phyloP scores from a whole-genome alignment of 2,797 vertebrate genomes.

The Meda fulgida region DNA sequence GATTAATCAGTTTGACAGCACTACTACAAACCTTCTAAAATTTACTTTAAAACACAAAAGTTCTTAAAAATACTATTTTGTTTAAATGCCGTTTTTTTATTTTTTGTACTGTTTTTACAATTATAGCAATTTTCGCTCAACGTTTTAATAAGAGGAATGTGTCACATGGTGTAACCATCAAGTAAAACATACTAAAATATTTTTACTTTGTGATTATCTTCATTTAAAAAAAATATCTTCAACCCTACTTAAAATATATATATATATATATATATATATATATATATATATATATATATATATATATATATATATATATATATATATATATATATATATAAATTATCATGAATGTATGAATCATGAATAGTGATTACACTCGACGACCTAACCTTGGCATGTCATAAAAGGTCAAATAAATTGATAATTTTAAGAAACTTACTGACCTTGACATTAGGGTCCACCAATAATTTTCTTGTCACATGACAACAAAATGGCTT shows the following conservation, averaged over 20 bases:
- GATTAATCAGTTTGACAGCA: neutral
- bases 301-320: too few species aligned
- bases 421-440: neutral
- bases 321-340: too few species aligned
- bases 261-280: too few species aligned
- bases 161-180: neutral
- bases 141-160: neutral
- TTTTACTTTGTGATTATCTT: neutral
- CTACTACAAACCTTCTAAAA: neutral
- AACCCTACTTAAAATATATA: neutral
- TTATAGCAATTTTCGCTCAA: too few species aligned
- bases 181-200: neutral
- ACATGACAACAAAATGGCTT: neutral
- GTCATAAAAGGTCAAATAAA: neutral
- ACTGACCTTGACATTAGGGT: neutral
- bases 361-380: neutral
- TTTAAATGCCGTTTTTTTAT: neutral
- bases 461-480: neutral
- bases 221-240: rapidly evolving
- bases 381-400: neutral
- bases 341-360: neutral
- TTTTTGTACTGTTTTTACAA: too few species aligned
- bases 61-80: neutral
- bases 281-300: too few species aligned
- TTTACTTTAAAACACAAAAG: neutral